Evolutionary conservation across 2,888 invertebrate genomes (phyloP), one percentile per base, ranked within the genome.

Genomic region (Desoria tigrina): DNA sequence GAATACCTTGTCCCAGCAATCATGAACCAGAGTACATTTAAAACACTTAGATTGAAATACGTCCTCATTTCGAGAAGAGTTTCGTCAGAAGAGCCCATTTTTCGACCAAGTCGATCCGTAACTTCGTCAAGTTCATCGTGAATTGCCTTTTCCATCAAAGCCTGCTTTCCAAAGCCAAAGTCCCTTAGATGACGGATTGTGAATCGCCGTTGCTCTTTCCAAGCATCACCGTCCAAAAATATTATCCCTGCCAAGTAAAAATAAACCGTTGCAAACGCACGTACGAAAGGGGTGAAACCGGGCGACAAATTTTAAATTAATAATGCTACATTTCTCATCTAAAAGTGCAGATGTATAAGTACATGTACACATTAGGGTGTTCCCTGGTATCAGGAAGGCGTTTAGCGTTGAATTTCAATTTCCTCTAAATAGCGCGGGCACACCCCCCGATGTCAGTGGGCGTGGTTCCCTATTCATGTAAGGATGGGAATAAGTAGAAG

Each of bases 121-220:
- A 74, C 24, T 27, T 73, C 71, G 18, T 37, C 14, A 3, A 72
- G 53, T 60, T 71, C 71, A n/a, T 59, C 60, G 6, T 63, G 16
- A 42, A 71, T 71, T 1, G 65, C 14, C 11, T 21, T 50, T 32
- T 71, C 65, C 28, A 66, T 56, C 1, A 55, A 58, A 11, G 26
- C 49, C 42, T 62, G 66, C 24, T 66, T 68, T 9, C 66, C 68
- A 39, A 65, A 59, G 0, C 74, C 74, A 2, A 74, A 65, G 53
- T 68, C 74, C 56, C 71, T 65, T 3, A 71, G 60, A 28, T 72
- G 68, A 27, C 72, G 62, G 6, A 73, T 18, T 2, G 72, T 65
- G 49, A 73, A 74, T 16, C 72, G 42, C 2, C 74, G 55, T n/a
- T 74, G 74, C 7, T 74, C 73, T 58, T 69, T 72, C 74, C 73